Evolutionary conservation across 2,888 invertebrate genomes (phyloP), one percentile per base, ranked within the genome.

Genomic region (Glaucopsyche alexis): DNA sequence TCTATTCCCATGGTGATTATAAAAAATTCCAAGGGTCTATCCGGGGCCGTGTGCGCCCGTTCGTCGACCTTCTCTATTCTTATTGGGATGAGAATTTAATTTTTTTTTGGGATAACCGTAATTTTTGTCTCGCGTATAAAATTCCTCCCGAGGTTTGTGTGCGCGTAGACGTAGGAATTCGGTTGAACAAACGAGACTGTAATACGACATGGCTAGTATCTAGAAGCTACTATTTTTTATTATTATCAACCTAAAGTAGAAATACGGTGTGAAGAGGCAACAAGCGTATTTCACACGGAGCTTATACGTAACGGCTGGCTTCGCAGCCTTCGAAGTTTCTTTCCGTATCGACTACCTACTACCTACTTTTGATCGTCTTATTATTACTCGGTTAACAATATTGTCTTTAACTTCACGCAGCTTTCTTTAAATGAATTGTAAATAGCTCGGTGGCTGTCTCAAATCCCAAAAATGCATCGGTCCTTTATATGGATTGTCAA

Each of bases 1-100:
- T 69, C 69, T 69, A 69, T 29, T 69, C 69, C 69, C 69, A 13
- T 69, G 69, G 69, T 69, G 69, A 69, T 69, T 69, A 69, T 47
- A 69, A 69, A 69, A 69, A 69, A 69, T 69, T 69, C 69, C 69
- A 49, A 69, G 69, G 69, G 69, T 49, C 47, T 69, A 49, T 19
- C 49, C 47, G 29, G 29, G 7, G 69, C 69, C 69, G 16, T 9
- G 42, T 16, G 69, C 6, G 69, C 14, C 29, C 67, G 67, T 67
- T 67, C 67, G 19, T 69, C 69, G 69, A 49, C 69, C 49, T 49
- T 14, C 29, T 69, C 49, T 49, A 69, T 69, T 65, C 64, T 38
- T 13, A 69, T 38, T 29, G 8, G 47, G 49, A 49, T 49, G 47
- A 69, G 69, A 29, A 69, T 13, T 29, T 47, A 7, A 49, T 69